phyloP scores from a whole-genome alignment of 2,888 invertebrate genomes.

The Linyphia triangularis region DNA sequence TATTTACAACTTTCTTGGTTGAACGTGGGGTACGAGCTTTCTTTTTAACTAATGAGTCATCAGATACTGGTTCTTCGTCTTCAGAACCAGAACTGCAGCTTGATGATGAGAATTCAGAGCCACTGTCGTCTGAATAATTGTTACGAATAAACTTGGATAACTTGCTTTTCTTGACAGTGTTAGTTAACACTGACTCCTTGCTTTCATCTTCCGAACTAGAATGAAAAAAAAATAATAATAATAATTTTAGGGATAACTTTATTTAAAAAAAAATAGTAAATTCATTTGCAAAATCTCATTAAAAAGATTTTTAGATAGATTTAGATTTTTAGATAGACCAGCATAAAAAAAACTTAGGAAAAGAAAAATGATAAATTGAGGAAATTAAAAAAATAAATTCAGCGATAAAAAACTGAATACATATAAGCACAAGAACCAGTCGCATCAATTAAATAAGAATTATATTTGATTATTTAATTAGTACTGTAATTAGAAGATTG shows the following conservation, averaged over 20 bases:
- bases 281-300: neutral
- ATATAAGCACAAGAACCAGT: no score
- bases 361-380: no score
- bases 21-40: neutral
- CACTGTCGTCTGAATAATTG: conserved; percentile 33
- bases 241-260: neutral
- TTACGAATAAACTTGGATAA: neutral
- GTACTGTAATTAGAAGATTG: no score
- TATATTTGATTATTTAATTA: no score
- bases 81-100: conserved; percentile 7
- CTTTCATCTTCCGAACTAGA: neutral
- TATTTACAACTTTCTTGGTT: neutral
- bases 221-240: neutral
- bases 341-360: no score
- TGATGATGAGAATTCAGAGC: neutral
- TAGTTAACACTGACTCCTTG: neutral
- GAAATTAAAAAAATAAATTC: no score
- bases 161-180: neutral
- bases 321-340: no score
- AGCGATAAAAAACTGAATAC: no score
- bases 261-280: neutral
- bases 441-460: no score
- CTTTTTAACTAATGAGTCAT: neutral
- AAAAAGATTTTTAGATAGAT: no score
- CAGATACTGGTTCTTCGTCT: conserved; percentile 16